Base-by-base conservation (phyloP, 1,140 invertebrate species). In the Tetragonula clypearis region DNA sequence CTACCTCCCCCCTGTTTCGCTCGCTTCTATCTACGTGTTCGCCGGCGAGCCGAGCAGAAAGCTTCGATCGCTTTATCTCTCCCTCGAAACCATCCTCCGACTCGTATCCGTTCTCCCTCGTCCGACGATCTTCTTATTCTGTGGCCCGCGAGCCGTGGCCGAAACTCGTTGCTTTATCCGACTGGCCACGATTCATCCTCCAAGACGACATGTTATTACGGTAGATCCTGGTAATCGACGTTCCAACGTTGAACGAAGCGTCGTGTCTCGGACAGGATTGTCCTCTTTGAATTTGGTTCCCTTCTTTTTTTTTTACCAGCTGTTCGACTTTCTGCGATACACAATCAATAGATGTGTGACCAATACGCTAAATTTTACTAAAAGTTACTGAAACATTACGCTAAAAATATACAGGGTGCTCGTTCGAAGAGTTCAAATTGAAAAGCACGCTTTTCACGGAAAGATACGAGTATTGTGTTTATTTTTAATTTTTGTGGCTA, bases 191-290 rank as follows among this genome's bases (percentile, higher is more conserved):
- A 84, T 84, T 71, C 82, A 84, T 84, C 76, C 76, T 69, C 77
- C 77, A 5, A n/a, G 76, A 84, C 82, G 82, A 84, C 82, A 84
- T 79, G 82, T 84, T 84, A 84, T 84, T 84, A 84, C 65, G 49
- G 74, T 0, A 11, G 72, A 68, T n/a, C n/a, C 65, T 15, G 53
- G 82, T 83, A 83, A 83, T 83, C 65, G 82, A 83, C 78, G 74
- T 83, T 83, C 55, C 65, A 30, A 14, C 65, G 82, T 71, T 69
- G 56, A 41, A 75, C 53, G 49, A n/a, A 83, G 23, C 35, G 26
- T 56, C 53, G 41, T 23, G 12, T 12, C 23, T 21, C 23, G 14
- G 1, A 2, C 5, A 6, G 53, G 26, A 71, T 79, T 69, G 53
- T 79, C 77, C 41, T 53, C 17, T 49, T 41, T 21, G 1, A 4